A percentile compares a stretch with the other conserved stretches of the same genome.
Conservation (phyloP, 2,113 vertebrate species). For the Periophthalmodon schlosseri region DNA sequence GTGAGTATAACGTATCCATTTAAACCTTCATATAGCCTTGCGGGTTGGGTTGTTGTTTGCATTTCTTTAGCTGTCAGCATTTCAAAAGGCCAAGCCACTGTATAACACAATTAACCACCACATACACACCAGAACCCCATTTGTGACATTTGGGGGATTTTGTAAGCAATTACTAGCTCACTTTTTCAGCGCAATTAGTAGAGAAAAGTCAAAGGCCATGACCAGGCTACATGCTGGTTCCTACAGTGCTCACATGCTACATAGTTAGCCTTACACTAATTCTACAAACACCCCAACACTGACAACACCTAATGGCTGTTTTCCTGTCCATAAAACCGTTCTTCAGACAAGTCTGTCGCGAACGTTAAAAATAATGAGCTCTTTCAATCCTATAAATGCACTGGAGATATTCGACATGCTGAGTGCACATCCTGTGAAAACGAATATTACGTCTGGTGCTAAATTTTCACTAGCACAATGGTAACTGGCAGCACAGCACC, state of each 20-base stretch:
- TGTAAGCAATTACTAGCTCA: constrained; percentile 1
- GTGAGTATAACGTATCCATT: background rate
- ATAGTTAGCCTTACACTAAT: constrained; percentile 45
- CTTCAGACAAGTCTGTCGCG: constrained; percentile 48
- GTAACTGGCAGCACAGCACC: constrained; percentile 81
- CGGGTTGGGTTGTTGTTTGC: background rate
- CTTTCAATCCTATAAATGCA: constrained; percentile 69
- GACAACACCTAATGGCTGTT: constrained; percentile 60
- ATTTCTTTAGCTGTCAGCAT: background rate
- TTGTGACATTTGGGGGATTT: constrained; percentile 3
- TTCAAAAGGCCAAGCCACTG: background rate
- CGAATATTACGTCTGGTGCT: constrained; percentile 80
- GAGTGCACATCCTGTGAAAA: constrained; percentile 79
- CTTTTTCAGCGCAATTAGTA: background rate
- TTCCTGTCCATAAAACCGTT: constrained; percentile 61
- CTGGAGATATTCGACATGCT: constrained; percentile 61
- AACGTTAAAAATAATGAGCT: constrained; percentile 62
- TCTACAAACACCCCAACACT: constrained; percentile 35
- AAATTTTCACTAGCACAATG: constrained; percentile 84
- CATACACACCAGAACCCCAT: background rate
- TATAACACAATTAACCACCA: background rate
- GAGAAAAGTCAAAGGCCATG: constrained; percentile 34
- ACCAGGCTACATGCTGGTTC: constrained; percentile 11
- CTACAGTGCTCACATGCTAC: constrained; percentile 5
- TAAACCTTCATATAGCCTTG: background rate